phyloP scores from a whole-genome alignment of 1,140 invertebrate genomes.

The Eulimnadia texana region DNA sequence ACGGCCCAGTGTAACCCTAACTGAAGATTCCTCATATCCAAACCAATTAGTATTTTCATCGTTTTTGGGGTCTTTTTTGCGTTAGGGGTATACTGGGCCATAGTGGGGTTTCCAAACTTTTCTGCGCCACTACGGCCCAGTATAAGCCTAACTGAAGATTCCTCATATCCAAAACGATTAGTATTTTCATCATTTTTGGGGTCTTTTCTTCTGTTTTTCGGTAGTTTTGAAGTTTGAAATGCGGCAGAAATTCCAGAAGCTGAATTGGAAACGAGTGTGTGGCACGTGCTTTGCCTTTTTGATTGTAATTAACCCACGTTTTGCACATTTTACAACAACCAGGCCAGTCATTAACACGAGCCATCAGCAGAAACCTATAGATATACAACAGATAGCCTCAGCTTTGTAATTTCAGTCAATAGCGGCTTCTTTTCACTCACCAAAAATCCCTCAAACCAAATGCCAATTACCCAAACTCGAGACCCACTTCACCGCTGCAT shows the following conservation, averaged over 20 bases:
- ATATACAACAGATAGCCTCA: background rate
- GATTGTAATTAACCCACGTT: background rate
- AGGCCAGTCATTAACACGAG: background rate
- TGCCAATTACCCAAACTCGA: background rate
- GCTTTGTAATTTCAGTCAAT: background rate
- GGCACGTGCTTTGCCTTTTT: background rate
- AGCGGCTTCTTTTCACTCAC: background rate
- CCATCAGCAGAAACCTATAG: background rate
- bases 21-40: too few species aligned
- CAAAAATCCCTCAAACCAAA: background rate
- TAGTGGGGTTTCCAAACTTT: too few species aligned
- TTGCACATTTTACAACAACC: background rate
- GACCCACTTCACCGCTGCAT: background rate
- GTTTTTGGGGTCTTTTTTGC: too few species aligned
- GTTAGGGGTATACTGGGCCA: too few species aligned
- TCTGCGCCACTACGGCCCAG: too few species aligned
- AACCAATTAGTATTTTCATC: too few species aligned
- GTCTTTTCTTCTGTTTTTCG: too few species aligned
- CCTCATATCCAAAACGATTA: too few species aligned
- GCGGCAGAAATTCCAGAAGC: background rate
- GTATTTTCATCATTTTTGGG: too few species aligned
- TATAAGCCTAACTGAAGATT: too few species aligned
- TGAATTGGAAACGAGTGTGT: background rate
- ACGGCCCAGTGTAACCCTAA: too few species aligned
- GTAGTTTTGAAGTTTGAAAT: too few species aligned